Base-by-base conservation (phyloP, 2,888 invertebrate genomes). In the Steinernema hermaphroditum region DNA sequence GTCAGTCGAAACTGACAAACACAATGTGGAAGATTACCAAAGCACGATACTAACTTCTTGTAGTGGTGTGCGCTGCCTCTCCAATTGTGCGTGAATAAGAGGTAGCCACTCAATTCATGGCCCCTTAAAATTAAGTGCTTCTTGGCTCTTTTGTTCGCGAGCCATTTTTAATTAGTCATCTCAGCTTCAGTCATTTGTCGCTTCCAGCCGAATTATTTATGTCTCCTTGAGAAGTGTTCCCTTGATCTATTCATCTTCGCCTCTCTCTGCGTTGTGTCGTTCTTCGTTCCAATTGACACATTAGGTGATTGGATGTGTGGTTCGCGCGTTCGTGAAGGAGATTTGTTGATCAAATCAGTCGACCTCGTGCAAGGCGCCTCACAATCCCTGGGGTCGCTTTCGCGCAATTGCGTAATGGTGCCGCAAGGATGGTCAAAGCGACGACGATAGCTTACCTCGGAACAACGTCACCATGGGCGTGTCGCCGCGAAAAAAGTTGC, bases 401-500 rank as follows among this genome's bases (percentile, higher is more conserved):
- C 32, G 62, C 27, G 27, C 4, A 24, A 62, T 32, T 32, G 62
- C 62, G 9, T 29, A 29, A 62, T 29, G 32, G 62, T 62, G 24
- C 54, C 54, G 14, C 62, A 62, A 62, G 62, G n/a, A n/a, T n/a
- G n/a, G n/a, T n/a, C n/a, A n/a, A 34, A 27, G 29, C 37, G 37
- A 12, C n/a, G n/a, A 49, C 49, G 49, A 19, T 19, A 32, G 32
- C 62, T 62, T n/a, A 62, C 62, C 62, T 62, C 62, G 62, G 27
- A 62, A 62, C 16, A 62, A 32, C 29, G 62, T 62, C 62, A 62
- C 62, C 62, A 62, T 62, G 12, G 62, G 62, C 29, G 62, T 62
- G 62, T 62, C 62, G 27, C 62, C 62, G 62, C 62, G 62, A 62
- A 62, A 62, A 62, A 62, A 62, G 62, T 62, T 62, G 12, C 62